Evolutionary conservation across 2,888 invertebrate genomes (phyloP), one percentile per base, ranked within the genome.

Genomic region (Thereva nobilitata): DNA sequence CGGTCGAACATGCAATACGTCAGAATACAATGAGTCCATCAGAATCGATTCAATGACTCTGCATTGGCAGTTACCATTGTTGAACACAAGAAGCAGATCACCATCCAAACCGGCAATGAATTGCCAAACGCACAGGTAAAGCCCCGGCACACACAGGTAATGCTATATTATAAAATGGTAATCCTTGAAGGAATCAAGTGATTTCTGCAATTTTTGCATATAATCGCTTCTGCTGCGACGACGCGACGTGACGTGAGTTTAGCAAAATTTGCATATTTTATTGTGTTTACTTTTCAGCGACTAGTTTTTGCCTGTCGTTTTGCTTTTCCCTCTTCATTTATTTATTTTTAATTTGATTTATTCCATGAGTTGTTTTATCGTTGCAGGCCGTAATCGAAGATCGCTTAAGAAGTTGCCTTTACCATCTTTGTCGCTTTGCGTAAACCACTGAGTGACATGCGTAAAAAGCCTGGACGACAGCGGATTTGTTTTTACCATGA

Each of bases 401-500:
- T 61, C 50, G 41, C 41, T 9, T 12, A 50, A 61, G 61, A 50
- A 61, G 41, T 50, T 50, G 50, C 41, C 50, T n/a, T 40, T 61
- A 10, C 61, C 61, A 50, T 61, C 35, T 61, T 50, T 50, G 61
- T 41, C 61, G 61, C 8, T 61, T 50, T 49, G 50, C 61, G 50
- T 49, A 10, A 61, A 61, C 23, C 23, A 23, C 23, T 50, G 50
- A 61, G 23, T 50, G 50, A 50, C 61, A n/a, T 23, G 9, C 61
- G 50, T 41, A 12, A 34, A 41, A 40, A 49, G 8, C n/a, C 40
- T 40, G 34, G 23, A 6, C 12, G 50, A 61, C 50, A 50, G 34
- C 8, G 23, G 23, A 23, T 23, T 23, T 23, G 23, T 23, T 23
- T 23, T 23, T 23, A 23, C 23, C 23, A 23, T 10, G 50, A 61